Base-by-base conservation (phyloP, 2,888 invertebrate species). In the Anagyrus pseudococci region DNA sequence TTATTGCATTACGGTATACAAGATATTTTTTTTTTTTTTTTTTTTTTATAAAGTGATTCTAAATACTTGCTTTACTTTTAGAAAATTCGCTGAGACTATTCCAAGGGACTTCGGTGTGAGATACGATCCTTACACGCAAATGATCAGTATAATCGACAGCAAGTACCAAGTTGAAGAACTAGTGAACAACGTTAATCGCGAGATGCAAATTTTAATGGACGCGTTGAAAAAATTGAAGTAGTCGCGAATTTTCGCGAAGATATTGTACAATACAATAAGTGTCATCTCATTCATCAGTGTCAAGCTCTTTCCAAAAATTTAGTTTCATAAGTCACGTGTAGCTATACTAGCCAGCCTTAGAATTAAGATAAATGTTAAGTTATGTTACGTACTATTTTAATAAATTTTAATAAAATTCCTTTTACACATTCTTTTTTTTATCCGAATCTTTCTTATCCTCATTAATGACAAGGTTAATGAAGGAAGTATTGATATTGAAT, bases 111-210 rank as follows among this genome's bases (percentile, higher is more conserved):
- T 98, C 77, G 92, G 93, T 0, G 95, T 98, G 0, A 87, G 96
- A 33, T 98, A 98, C 83, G 98, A 97, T 79, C 89, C 98, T 0
- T 98, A 98, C 83, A 98, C 98, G 0, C 93, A 96, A 80, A 92
- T 90, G 72, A 92, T 98, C 64, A 96, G 95, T 78, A 92, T 98
- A 49, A 84, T 99, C 66, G 95, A 98, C 82, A 96, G 96, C 1
- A 91, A 95, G 73, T 88, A 89, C 6, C 95, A 96, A 82, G 88
- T 99, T 70, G 88, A 91, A 69, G 89, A 90, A 68, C 84, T 98
- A 13, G 90, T 96, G 59, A 84, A 87, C 29, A 91, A 90, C 70
- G 89, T 95, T 13, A 89, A 89, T 72, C 86, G 88, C 68, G 94
- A 95, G 80, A 89, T 95, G 80, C 89, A 90, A 69, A 86, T 91